phyloP scores from a whole-genome alignment of 2,888 invertebrate genomes.

The Hybos culiciformis region DNA sequence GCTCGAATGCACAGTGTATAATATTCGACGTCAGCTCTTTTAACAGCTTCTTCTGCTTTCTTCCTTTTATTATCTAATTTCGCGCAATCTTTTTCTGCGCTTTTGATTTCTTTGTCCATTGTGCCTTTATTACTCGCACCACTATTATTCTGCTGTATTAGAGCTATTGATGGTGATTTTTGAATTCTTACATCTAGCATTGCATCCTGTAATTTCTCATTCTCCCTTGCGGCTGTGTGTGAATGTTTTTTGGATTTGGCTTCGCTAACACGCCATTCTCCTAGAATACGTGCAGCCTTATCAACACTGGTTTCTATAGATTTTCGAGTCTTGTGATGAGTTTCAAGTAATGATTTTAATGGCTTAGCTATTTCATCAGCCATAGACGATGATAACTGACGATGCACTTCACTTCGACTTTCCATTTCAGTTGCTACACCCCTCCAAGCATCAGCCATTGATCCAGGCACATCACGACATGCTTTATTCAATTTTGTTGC shows the following conservation, averaged over 20 bases:
- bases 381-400: slow-evolving; percentile 63
- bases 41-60: slow-evolving; percentile 80
- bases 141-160: slow-evolving; percentile 25
- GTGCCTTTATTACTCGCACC: slow-evolving; percentile 27
- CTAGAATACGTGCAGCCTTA: slow-evolving; percentile 64
- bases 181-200: slow-evolving; percentile 42
- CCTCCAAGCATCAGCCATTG: slow-evolving; percentile 83
- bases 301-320: slow-evolving; percentile 68
- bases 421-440: slow-evolving; percentile 86
- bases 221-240: slow-evolving; percentile 74
- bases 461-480: slow-evolving; percentile 61
- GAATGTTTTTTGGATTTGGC: slow-evolving; percentile 81
- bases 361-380: slow-evolving; percentile 85
- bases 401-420: slow-evolving; percentile 78
- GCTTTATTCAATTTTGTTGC: slow-evolving; percentile 75
- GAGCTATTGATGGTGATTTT: slow-evolving; percentile 34
- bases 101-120: slow-evolving; percentile 35
- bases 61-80: slow-evolving; percentile 78
- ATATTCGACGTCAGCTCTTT: slow-evolving; percentile 86
- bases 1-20: slow-evolving; percentile 82
- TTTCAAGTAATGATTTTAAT: slow-evolving; percentile 56
- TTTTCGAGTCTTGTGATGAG: slow-evolving; percentile 57
- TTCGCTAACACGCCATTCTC: slow-evolving; percentile 77
- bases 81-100: slow-evolving; percentile 49
- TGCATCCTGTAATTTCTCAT: slow-evolving; percentile 81